phyloP scores from a whole-genome alignment of 1,140 invertebrate species.

The Lepidurus couesii region DNA sequence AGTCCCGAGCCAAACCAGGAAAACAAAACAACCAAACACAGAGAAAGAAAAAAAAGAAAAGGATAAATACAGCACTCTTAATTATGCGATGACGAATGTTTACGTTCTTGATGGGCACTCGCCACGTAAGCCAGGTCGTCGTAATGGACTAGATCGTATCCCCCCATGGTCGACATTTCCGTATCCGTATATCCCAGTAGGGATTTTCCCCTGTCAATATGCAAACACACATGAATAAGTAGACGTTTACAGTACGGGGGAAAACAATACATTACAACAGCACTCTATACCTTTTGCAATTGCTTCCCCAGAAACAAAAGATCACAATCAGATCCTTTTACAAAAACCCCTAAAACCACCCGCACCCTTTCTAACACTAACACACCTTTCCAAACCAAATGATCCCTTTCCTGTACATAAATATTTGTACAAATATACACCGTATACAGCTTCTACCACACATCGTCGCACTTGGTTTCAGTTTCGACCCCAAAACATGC shows the following conservation, averaged over 20 bases:
- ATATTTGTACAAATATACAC: not conserved
- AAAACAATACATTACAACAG: not conserved
- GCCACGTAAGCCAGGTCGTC: slow-evolving; percentile 95
- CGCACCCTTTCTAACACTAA: not conserved
- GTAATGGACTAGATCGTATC: slow-evolving; percentile 88
- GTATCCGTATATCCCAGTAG: slow-evolving; percentile 87
- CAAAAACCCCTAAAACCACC: not conserved
- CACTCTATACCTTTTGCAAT: not conserved
- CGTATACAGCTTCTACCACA: too few species aligned
- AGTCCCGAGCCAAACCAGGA: not conserved
- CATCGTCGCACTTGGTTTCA: too few species aligned
- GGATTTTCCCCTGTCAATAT: slow-evolving; percentile 76
- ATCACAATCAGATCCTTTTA: too few species aligned
- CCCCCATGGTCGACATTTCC: slow-evolving; percentile 84
- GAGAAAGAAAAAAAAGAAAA: slow-evolving; percentile 31
- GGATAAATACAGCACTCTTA: not conserved
- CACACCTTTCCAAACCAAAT: not conserved
- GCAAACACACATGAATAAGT: slow-evolving; percentile 35
- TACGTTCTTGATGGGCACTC: slow-evolving; percentile 98
- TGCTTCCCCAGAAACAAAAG: too few species aligned
- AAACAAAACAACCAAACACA: slow-evolving; percentile 34
- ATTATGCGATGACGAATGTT: slow-evolving; percentile 48
- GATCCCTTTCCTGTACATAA: not conserved
- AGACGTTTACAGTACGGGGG: not conserved
- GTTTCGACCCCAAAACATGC: too few species aligned